phyloP scores from a whole-genome alignment of 2,113 vertebrate genomes.

The Melanostigma gelatinosum region DNA sequence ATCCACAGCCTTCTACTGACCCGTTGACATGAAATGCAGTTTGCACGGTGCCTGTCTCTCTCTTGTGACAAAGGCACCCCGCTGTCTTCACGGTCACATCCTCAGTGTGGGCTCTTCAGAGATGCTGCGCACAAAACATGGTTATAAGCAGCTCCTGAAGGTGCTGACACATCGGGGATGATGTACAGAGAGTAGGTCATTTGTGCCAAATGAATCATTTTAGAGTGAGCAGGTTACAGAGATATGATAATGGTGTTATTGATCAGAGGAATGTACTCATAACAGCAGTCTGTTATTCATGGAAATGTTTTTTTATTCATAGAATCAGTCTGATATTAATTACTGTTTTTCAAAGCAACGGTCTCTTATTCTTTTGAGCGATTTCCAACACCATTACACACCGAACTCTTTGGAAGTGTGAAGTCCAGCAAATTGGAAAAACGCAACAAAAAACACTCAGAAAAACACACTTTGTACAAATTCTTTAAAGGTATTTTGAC shows the following conservation, averaged over 20 bases:
- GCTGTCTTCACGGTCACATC: constrained; percentile 45
- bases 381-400: too few relatives aligned
- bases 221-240: too few relatives aligned
- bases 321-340: neutral
- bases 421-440: neutral
- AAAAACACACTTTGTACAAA: neutral
- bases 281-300: neutral
- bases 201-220: too few relatives aligned
- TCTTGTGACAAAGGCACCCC: constrained; percentile 20
- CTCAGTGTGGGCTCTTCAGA: neutral
- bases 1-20: constrained; percentile 5
- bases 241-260: too few relatives aligned
- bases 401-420: too few relatives aligned
- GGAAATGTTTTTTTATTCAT: neutral
- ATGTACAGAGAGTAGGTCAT: too few relatives aligned
- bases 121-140: neutral
- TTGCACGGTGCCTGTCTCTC: constrained; percentile 15
- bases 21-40: neutral
- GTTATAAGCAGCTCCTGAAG: neutral
- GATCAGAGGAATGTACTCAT: too few relatives aligned
- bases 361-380: neutral
- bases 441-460: neutral
- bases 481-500: neutral
- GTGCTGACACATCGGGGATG: neutral
- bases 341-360: neutral